Conservation (phyloP, 2,888 invertebrate genomes). For the Nezara viridula region DNA sequence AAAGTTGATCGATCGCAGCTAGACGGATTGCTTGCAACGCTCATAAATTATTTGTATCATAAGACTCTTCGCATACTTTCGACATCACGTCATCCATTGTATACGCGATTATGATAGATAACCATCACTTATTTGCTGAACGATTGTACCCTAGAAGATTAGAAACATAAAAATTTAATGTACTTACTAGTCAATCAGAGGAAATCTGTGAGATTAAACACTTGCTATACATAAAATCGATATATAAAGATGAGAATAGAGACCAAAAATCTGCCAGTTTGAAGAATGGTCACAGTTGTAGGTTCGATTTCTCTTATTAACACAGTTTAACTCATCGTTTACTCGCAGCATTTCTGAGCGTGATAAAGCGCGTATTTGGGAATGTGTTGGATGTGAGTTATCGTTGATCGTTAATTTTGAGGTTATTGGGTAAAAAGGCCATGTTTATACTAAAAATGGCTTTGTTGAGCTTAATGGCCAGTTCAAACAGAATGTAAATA, state of each 20-base stretch:
- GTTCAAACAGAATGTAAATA: background rate
- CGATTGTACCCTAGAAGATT: background rate
- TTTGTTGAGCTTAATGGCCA: background rate
- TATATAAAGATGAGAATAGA: background rate
- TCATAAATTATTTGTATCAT: background rate
- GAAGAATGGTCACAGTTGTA: background rate
- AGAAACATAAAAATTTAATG: background rate
- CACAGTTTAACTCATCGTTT: background rate
- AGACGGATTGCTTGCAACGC: background rate
- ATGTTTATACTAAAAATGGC: background rate
- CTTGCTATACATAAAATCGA: background rate
- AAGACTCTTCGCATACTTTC: background rate
- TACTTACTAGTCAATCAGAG: background rate
- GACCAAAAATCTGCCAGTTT: background rate
- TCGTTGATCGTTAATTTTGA: background rate
- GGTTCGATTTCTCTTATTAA: background rate
- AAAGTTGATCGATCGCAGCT: background rate
- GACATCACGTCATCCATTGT: background rate
- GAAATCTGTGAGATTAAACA: background rate
- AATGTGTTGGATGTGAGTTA: background rate
- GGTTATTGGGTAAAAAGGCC: background rate
- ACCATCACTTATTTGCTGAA: background rate
- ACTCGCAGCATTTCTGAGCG: background rate
- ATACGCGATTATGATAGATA: background rate
- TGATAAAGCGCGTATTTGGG: background rate